These are phyloP conservation scores for Morinoia aosen DNA, from an alignment of 2,888 invertebrate species.

Conservation along the genomic window DNA sequence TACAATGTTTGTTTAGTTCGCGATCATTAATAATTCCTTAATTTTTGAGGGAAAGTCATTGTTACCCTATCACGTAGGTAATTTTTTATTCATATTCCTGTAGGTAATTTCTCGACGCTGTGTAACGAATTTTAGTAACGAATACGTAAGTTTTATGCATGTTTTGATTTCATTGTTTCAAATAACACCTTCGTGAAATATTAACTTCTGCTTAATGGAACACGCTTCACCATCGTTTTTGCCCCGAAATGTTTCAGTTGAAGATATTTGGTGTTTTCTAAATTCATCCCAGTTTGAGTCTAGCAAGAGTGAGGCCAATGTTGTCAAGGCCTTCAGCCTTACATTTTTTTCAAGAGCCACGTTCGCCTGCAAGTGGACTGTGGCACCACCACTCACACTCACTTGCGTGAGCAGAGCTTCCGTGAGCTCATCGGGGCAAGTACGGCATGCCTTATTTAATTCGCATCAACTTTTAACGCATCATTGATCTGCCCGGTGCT, in stretches of 20 bases:
- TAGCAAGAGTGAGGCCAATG: neutral
- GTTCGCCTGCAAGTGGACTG: neutral
- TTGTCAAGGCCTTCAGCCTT: neutral
- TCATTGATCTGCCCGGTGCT: neutral
- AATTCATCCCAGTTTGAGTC: neutral
- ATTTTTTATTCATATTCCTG: neutral
- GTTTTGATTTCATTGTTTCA: neutral
- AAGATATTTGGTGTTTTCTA: neutral
- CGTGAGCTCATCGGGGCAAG: neutral
- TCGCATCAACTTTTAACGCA: constrained; percentile 18
- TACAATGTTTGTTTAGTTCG: too few relatives aligned
- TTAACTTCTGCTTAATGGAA: neutral
- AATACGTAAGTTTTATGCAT: neutral
- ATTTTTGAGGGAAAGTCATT: too few relatives aligned
- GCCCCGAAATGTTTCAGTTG: neutral
- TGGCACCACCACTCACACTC: neutral
- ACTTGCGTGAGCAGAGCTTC: neutral
- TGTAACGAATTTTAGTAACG: neutral
- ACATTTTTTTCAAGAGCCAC: neutral
- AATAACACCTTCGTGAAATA: neutral
- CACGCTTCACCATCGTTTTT: neutral
- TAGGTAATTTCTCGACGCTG: neutral
- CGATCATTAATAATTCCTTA: too few relatives aligned
- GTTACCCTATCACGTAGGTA: too few relatives aligned
- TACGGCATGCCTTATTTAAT: constrained; percentile 4